These are phyloP conservation scores for Amphimedon queenslandica DNA, from an alignment of 37 sponge, comb jelly and placozoan species.

Conservation along the genomic window DNA sequence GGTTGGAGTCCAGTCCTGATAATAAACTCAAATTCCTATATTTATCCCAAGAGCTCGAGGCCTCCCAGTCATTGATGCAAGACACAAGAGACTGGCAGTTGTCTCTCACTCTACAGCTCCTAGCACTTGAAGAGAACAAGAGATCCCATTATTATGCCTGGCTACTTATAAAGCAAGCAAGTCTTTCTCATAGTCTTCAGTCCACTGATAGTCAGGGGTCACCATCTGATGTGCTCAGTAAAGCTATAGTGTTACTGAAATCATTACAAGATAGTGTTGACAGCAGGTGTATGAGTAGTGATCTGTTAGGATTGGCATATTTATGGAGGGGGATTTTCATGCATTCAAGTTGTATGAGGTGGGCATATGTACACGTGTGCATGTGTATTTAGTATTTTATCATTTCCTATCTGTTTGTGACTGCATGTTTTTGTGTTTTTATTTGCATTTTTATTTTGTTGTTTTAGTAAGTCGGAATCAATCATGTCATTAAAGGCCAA, in stretches of 20 bases:
- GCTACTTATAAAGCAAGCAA: neutral
- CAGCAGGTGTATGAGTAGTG: neutral
- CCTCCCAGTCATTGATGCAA: neutral
- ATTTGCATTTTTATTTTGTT: too few species aligned
- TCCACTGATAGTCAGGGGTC: neutral
- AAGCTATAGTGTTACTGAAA: constrained; percentile 3
- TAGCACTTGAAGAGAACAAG: neutral
- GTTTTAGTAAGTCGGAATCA: too few species aligned
- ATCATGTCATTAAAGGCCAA: too few species aligned
- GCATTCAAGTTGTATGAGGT: neutral
- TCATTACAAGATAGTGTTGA: neutral
- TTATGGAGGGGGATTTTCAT: neutral
- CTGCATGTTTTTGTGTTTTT: too few species aligned
- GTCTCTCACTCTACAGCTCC: neutral
- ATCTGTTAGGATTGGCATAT: neutral
- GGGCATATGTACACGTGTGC: neutral
- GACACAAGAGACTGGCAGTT: neutral
- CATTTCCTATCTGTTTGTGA: too few species aligned
- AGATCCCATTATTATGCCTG: neutral
- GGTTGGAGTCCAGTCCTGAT: neutral
- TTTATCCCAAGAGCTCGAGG: neutral
- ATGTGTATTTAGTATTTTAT: too few species aligned
- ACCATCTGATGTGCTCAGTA: neutral
- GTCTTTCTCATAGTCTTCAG: neutral
- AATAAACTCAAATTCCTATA: neutral